Base-by-base conservation (phyloP, 1,140 invertebrate genomes). In the Lutraria rhynchaena region DNA sequence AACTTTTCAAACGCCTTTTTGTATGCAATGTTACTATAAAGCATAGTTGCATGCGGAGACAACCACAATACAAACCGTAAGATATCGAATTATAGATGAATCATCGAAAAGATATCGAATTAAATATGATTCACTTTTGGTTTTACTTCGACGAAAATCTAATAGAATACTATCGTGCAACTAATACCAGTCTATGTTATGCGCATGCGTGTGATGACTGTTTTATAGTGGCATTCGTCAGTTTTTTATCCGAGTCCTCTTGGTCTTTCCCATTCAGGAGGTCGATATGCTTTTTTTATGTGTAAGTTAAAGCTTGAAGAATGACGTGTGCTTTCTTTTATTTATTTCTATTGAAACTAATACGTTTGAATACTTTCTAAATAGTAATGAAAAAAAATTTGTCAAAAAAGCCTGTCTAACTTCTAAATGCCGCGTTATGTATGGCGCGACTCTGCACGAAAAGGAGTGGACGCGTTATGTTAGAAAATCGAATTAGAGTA, bases 11-110 rank as follows among this genome's bases (percentile, higher is more conserved):
- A n/a, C n/a, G n/a, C n/a, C 41, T 53, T 41, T 58, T 58, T 75
- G 55, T 75, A 75, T 75, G 73, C 73, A 75, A 75, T 75, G 73
- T 75, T 75, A 75, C 73, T 61, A 75, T 75, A 61, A 61, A 75
- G 55, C 73, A 75, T 41, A 61, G 35, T 33, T 75, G 73, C 73
- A 75, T 75, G 73, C 73, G 73, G 17, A 5, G 17, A 74, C 58
- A 75, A 35, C 37, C 7, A 67, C 33, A 13, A 27, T 2, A 41
- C 11, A 24, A 44, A 17, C 33, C n/a, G n/a, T 13, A 27, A 27
- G 3, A 24, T 67, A 46, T 55, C 5, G 4, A 19, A 22, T 55
- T 27, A 5, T 55, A 55, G 37, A 41, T 41, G 5, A 7, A 41
- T 41, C 37, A 5, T 5, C 5, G 37, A 41, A 41, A 5, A 7